phyloP scores from a whole-genome alignment of 2,113 vertebrate species.

The Pavo muticus region DNA sequence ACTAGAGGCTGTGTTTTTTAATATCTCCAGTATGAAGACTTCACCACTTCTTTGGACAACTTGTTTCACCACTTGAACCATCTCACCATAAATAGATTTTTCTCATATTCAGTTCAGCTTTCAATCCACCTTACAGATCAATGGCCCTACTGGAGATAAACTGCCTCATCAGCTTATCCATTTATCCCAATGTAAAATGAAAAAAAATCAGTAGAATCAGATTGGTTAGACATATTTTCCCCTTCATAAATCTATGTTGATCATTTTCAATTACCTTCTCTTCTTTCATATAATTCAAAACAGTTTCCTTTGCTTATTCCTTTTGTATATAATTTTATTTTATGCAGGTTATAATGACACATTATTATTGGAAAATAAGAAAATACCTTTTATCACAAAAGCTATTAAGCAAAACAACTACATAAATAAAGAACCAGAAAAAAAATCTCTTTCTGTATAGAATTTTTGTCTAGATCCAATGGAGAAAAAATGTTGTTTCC shows the following conservation, averaged over 20 bases:
- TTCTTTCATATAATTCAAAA: not conserved
- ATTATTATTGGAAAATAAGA: not conserved
- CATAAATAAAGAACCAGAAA: not conserved
- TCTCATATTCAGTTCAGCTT: not conserved
- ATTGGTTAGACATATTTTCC: not conserved
- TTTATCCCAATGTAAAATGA: not conserved
- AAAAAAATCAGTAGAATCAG: not conserved
- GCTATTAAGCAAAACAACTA: not conserved
- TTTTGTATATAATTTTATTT: not conserved
- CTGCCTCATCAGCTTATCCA: not conserved
- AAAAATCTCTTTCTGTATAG: not conserved
- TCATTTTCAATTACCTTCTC: not conserved
- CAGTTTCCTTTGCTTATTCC: not conserved
- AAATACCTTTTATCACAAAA: not conserved
- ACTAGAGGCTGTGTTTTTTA: not conserved
- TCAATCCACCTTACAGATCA: not conserved
- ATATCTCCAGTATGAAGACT: not conserved
- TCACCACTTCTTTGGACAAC: not conserved
- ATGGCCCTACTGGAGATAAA: not conserved
- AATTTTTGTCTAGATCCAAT: not conserved
- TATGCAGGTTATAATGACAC: not conserved
- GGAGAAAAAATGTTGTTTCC: not conserved
- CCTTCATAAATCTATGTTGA: not conserved
- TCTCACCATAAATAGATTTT: not conserved
- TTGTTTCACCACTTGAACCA: not conserved